Evolutionary conservation across 2,888 invertebrate species (phyloP).

Genomic region (Arrhopalites spinosus): DNA sequence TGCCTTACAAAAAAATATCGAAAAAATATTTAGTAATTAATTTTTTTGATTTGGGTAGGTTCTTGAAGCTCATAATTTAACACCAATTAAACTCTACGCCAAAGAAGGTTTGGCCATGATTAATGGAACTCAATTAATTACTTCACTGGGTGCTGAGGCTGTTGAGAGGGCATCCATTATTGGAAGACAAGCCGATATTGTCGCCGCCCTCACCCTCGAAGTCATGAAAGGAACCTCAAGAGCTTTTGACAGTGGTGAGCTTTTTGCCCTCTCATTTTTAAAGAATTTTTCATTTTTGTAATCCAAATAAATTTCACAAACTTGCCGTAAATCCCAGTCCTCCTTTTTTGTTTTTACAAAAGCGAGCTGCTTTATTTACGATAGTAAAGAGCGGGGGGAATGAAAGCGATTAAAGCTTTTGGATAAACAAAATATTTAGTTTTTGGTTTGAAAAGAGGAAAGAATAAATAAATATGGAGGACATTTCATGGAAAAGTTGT

Average conservation of each 20-base stretch:
- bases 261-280: neutral
- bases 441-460: too few species aligned
- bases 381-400: too few species aligned
- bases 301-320: neutral
- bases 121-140: slow-evolving; percentile 72
- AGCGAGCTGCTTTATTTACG: too few species aligned
- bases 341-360: too few species aligned
- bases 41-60: slow-evolving; percentile 58
- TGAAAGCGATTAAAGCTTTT: too few species aligned
- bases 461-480: neutral
- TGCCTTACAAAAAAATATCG: too few species aligned
- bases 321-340: neutral
- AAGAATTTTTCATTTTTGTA: too few species aligned
- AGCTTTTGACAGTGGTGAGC: slow-evolving; percentile 67
- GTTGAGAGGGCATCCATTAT: slow-evolving; percentile 66
- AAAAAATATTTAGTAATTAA: neutral
- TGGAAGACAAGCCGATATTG: slow-evolving; percentile 68
- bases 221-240: slow-evolving; percentile 69
- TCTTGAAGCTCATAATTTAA: slow-evolving; percentile 65
- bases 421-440: too few species aligned
- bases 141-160: slow-evolving; percentile 69
- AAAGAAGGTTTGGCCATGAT: slow-evolving; percentile 71
- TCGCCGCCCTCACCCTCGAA: slow-evolving; percentile 69
- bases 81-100: slow-evolving; percentile 65
- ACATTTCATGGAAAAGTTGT: neutral